Evolutionary conservation across 2,797 vertebrate genomes (phyloP), one percentile per base, ranked within the genome.

Genomic region (Bucorvus abyssinicus): DNA sequence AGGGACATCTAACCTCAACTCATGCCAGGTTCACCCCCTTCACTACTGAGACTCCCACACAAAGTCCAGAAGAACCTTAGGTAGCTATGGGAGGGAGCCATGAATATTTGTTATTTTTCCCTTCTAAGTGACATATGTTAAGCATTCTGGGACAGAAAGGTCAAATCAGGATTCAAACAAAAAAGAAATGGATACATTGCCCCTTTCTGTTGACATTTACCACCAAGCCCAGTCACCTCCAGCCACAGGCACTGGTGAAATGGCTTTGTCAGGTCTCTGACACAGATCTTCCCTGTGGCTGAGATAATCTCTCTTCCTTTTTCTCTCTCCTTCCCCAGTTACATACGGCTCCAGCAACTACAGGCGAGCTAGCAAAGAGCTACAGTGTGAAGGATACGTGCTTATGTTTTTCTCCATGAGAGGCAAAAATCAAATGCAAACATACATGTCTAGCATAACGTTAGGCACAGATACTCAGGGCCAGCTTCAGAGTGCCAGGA

Each of bases 361-460:
- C 44, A 81, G 24, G 40, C 0, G 10, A 94, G 53, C 36, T 55
- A 78, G 44, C 47, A 79, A 20, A 91, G 42, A 42, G 29, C 42
- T 61, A 34, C 50, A 77, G 42, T 2, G 10, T 32, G 42, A 90
- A 34, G 10, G 26, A 30, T 59, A 17, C 5, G 30, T 40, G 15
- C n/a, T 34, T 24, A 50, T 9, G 7, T 74, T 15, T 55, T 85
- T 70, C 81, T 47, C 42, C 50, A 6, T 14, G 18, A 90, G 29
- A 76, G 52, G 24, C 44, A 84, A 50, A 86, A 75, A 49, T 34
- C 69, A 74, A 74, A 78, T n/a, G 38, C 50, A 75, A 68, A 78
- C 23, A 32, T 27, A 14, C 0, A 70, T 6, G 6, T 60, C 45
- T 57, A 68, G n/a, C 30, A 27, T 36, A 53, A n/a, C 1, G 0